phyloP scores from a whole-genome alignment of 2,113 vertebrate genomes.

The Galbula dea region DNA sequence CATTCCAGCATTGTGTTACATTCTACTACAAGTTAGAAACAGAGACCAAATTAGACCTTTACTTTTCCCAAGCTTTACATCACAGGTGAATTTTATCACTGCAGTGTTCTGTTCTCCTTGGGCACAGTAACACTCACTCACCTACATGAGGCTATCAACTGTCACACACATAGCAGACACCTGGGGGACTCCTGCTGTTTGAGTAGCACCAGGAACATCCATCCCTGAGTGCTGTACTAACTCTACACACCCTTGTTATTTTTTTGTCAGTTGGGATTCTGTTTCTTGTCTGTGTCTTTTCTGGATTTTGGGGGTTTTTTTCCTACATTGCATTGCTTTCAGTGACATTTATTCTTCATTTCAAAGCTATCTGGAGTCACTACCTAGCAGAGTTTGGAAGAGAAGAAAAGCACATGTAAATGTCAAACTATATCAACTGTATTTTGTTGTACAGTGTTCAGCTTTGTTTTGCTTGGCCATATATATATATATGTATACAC shows the following conservation, averaged over 20 bases:
- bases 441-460: neutral
- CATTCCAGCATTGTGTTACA: neutral
- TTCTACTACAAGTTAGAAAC: neutral
- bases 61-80: neutral
- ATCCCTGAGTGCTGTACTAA: neutral
- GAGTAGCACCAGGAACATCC: neutral
- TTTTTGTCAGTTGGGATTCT: neutral
- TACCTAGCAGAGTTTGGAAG: neutral
- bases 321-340: neutral
- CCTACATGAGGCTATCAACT: neutral
- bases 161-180: neutral
- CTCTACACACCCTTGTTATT: neutral
- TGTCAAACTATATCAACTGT: slow-evolving; percentile 10
- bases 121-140: neutral
- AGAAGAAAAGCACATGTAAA: neutral
- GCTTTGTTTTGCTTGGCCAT: slow-evolving; percentile 10
- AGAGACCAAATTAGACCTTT: neutral
- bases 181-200: neutral
- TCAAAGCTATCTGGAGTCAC: neutral
- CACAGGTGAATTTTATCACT: neutral
- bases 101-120: neutral
- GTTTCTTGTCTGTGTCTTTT: neutral
- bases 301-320: neutral
- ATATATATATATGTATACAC: neutral
- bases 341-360: neutral